phyloP scores from a whole-genome alignment of 2,113 vertebrate genomes.

The Arenaria interpres region DNA sequence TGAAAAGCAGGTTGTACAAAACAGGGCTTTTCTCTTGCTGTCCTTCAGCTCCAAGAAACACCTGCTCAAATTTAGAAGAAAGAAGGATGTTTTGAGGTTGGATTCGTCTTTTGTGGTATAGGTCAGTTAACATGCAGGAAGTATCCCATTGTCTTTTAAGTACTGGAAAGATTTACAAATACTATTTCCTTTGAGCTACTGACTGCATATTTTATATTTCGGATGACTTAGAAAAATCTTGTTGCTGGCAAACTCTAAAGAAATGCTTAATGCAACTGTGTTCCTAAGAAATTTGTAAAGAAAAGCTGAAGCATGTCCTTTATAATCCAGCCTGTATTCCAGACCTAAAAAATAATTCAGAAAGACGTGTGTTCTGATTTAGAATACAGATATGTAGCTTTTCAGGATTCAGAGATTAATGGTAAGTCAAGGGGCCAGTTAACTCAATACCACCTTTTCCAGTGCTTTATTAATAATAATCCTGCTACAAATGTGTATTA shows the following conservation, averaged over 20 bases:
- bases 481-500: neutral
- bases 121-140: neutral
- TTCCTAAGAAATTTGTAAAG: neutral
- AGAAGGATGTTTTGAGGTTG: neutral
- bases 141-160: neutral
- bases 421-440: slow-evolving; percentile 17
- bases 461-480: slow-evolving; percentile 33
- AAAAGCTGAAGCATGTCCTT: neutral
- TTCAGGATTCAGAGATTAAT: neutral
- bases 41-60: neutral
- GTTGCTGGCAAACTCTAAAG: neutral
- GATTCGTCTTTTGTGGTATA: neutral
- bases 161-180: neutral
- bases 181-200: neutral
- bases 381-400: neutral
- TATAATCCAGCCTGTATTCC: neutral
- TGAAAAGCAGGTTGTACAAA: neutral
- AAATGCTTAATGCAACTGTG: neutral
- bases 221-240: neutral
- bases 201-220: neutral
- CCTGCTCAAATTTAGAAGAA: neutral
- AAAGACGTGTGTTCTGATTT: neutral
- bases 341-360: neutral
- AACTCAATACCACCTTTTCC: slow-evolving; percentile 13
- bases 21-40: neutral